Evolutionary conservation across 2,888 invertebrate genomes (phyloP).

Genomic region (Cyclophora punctaria): DNA sequence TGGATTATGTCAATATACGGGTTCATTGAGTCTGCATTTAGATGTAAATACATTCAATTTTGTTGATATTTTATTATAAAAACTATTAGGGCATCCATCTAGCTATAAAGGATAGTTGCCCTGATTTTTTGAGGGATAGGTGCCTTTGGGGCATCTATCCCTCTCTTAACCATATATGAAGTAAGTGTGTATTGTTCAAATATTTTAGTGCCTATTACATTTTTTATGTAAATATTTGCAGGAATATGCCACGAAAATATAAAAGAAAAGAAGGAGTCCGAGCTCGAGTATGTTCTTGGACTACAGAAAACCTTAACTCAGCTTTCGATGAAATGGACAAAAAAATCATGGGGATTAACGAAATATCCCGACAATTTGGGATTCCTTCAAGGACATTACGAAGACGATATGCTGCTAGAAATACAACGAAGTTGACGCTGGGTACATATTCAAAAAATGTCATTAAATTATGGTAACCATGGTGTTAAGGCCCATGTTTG

Average conservation of each 20-base stretch:
- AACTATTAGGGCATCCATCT: neutral
- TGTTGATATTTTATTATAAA: neutral
- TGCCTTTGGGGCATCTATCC: neutral
- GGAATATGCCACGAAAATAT: constrained; percentile 16
- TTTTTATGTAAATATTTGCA: neutral
- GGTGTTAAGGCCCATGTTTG: too few relatives aligned
- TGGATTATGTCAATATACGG: too few relatives aligned
- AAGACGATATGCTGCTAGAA: constrained; percentile 21
- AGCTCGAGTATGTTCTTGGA: constrained; percentile 20
- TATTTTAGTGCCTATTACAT: neutral
- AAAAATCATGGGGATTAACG: constrained; percentile 19
- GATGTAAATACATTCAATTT: neutral
- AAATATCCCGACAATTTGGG: constrained; percentile 23
- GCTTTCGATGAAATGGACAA: constrained; percentile 23
- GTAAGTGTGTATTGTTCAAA: neutral
- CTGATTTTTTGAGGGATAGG: neutral
- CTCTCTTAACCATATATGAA: neutral
- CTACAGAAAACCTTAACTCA: constrained; percentile 16
- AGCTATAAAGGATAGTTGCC: neutral
- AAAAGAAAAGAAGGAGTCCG: constrained; percentile 15
- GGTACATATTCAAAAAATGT: neutral
- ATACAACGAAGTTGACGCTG: constrained; percentile 12
- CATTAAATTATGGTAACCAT: too few relatives aligned
- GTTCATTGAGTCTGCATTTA: too few relatives aligned
- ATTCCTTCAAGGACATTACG: constrained; percentile 23